Evolutionary conservation across 2,888 invertebrate genomes (phyloP), one percentile per base, ranked within the genome.

Genomic region (Coremacera marginata): DNA sequence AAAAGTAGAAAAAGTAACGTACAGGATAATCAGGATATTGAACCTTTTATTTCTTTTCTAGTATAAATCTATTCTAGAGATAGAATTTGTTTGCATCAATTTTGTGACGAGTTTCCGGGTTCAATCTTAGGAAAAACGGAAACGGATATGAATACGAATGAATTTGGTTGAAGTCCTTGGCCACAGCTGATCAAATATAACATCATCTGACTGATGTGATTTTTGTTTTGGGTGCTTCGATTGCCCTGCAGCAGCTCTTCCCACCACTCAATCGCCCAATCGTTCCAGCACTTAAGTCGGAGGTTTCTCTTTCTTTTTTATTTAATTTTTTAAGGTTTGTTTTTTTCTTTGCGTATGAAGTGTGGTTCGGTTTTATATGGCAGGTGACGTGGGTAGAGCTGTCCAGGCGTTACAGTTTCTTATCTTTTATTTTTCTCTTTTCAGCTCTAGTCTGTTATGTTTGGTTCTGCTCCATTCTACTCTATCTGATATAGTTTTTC

Each of bases 121-220:
- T 25, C 25, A 60, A 27, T 60, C 27, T 60, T 60, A 27, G 25
- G 25, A 25, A 14, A 67, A 37, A 34, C 71, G 71, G 71, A 71
- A 60, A 71, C 71, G 71, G 71, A 71, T 34, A 71, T 71, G 57
- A 71, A 71, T 57, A 31, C 71, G 71, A 55, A 68, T 51, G 68
- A 55, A 71, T 57, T 57, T 60, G 57, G 70, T 70, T 70, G 49
- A 70, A 70, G 22, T 49, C 37, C 25, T 71, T 57, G 57, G 60
- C 55, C 44, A 70, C 49, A 70, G 44, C 44, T 44, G 44, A 44
- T 3, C 44, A 44, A 44, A 44, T 44, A 44, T 14, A 44, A 44
- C 11, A 44, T 44, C 44, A 44, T 14, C 14, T 44, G 44, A 44
- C 44, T 44, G 44, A 44, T 44, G 44, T 44, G 44, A 44, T 44